These are phyloP conservation scores for Amorpha juglandis DNA, from an alignment of 2,888 invertebrate genomes.

Conservation along the genomic window DNA sequence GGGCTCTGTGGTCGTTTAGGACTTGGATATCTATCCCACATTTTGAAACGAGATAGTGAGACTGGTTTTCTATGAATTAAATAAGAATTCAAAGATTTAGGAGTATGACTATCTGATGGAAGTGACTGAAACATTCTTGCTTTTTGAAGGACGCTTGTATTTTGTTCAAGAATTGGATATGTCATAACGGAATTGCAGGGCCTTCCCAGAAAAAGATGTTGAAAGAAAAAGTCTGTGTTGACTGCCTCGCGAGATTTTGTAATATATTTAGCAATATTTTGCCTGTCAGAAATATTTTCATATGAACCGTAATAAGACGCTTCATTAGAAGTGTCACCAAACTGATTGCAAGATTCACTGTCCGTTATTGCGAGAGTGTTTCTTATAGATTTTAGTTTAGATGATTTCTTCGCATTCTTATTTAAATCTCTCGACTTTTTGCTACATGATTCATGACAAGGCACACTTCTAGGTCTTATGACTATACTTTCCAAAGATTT, in stretches of 20 bases:
- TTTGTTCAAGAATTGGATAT: slow-evolving; percentile 63
- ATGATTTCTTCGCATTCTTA: slow-evolving; percentile 53
- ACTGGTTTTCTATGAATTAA: slow-evolving; percentile 88
- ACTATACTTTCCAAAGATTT: slow-evolving; percentile 64
- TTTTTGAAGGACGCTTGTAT: slow-evolving; percentile 87
- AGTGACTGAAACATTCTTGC: slow-evolving; percentile 87
- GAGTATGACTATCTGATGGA: slow-evolving; percentile 72
- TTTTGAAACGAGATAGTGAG: slow-evolving; percentile 88
- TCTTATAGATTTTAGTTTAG: slow-evolving; percentile 53
- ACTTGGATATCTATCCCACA: slow-evolving; percentile 84
- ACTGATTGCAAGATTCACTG: slow-evolving; percentile 63
- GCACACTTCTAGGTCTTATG: slow-evolving; percentile 62
- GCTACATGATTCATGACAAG: slow-evolving; percentile 67
- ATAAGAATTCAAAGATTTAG: slow-evolving; percentile 87
- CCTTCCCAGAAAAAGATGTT: slow-evolving; percentile 87
- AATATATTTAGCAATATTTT: slow-evolving; percentile 72
- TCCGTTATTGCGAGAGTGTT: slow-evolving; percentile 48
- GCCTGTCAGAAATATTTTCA: slow-evolving; percentile 53
- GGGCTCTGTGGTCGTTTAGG: slow-evolving; percentile 82
- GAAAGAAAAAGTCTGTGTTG: slow-evolving; percentile 87
- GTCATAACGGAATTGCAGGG: slow-evolving; percentile 48
- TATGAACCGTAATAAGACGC: slow-evolving; percentile 58
- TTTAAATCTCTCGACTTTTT: slow-evolving; percentile 64
- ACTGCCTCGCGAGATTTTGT: slow-evolving; percentile 84
- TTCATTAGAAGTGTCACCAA: slow-evolving; percentile 73